Evolutionary conservation across 2,888 invertebrate genomes (phyloP).

Genomic region (Agrilus mali): DNA sequence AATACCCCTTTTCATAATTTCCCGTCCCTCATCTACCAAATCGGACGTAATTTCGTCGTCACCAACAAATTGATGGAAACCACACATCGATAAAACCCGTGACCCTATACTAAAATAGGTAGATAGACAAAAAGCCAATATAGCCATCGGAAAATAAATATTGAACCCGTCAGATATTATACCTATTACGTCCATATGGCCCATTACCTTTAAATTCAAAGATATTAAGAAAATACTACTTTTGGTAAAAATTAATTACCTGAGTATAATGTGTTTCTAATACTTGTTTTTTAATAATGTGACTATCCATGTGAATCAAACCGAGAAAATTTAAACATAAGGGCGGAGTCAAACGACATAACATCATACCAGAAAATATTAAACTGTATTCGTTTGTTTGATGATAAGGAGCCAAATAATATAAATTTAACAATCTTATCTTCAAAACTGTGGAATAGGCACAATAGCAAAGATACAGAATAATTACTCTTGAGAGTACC

Average conservation of each 20-base stretch:
- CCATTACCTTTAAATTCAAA: constrained; percentile 66
- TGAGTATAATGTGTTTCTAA: constrained; percentile 91
- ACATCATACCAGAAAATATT: constrained; percentile 97
- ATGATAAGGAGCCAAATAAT: constrained; percentile 94
- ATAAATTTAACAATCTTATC: constrained; percentile 89
- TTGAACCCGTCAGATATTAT: constrained; percentile 97
- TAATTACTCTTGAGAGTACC: constrained; percentile 79
- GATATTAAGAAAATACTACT: constrained; percentile 1
- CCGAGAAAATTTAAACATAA: constrained; percentile 97
- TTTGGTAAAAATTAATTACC: constrained; percentile 38
- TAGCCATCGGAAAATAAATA: constrained; percentile 97
- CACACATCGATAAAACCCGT: constrained; percentile 76
- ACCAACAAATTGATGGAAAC: constrained; percentile 94
- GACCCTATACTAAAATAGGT: constrained; percentile 92
- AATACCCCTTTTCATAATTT: constrained; percentile 77
- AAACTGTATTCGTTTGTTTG: constrained; percentile 98
- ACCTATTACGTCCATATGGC: constrained; percentile 96
- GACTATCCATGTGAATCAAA: constrained; percentile 95
- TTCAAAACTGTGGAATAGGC: constrained; percentile 97
- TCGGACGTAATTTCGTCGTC: constrained; percentile 90
- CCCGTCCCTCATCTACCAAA: constrained; percentile 85
- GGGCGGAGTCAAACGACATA: constrained; percentile 93
- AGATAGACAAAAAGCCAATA: constrained; percentile 81
- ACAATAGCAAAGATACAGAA: constrained; percentile 93
- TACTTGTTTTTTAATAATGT: constrained; percentile 66